Base-by-base conservation (phyloP, 1,140 invertebrate genomes). In the Dysdera silvatica region DNA sequence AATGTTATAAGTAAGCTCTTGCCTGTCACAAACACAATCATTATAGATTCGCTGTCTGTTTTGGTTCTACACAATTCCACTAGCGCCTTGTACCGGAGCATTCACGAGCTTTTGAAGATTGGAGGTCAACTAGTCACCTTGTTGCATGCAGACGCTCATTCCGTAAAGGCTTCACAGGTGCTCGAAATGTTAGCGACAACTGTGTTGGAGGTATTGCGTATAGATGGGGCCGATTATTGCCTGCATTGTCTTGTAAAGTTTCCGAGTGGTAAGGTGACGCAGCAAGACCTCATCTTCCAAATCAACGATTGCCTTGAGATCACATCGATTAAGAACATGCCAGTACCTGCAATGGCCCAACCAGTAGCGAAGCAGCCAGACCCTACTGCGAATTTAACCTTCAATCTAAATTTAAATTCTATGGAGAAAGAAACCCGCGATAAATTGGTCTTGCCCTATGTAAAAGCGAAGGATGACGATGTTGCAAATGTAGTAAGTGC, bases 371-470 rank as follows among this genome's bases (percentile, higher is more conserved):
- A 63, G 35, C 14, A 63, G 41, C 61, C 61, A 28, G 74, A 77
- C 61, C 74, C 74, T 32, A 69, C 72, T 45, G 72, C 73, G 24
- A 73, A 76, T 45, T 68, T 77, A 54, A 73, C 77, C 18, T 78
- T 78, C 52, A 78, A 76, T 59, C 65, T 78, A 28, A 71, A 67
- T 4, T 67, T 78, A 63, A 75, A 71, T 14, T 74, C 76, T 7
- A 66, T 73, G 23, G 77, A 78, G 61, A 74, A 72, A 57, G 68
- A 70, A 40, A 75, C 72, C 2, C 52, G 72, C 53, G 72, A 69
- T 57, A 66, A 75, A 52, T 61, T 77, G 2, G 66, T 71, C 24
- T 62, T 78, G 14, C 77, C 77, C 1, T 77, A 77, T 43, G 74
- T 69, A 58, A 55, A 54, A 54, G 31, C 32, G 51, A 28, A 61